Evolutionary conservation across 2,888 invertebrate genomes (phyloP), one percentile per base, ranked within the genome.

Genomic region (Sphaerophoria taeniata): DNA sequence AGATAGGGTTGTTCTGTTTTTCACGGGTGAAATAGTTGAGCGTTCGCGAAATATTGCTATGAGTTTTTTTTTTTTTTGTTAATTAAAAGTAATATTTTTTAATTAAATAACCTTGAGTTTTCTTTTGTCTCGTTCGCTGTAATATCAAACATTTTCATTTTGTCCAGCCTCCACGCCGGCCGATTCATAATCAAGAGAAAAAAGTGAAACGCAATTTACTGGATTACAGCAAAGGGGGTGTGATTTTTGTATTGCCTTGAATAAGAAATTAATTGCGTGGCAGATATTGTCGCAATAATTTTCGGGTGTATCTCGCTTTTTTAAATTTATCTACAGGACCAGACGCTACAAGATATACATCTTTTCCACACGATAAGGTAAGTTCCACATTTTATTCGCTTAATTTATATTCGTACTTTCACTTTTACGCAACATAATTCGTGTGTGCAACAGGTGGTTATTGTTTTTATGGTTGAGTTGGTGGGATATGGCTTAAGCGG

Each of bases 351-450:
- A 16, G 9, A 36, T 33, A 34, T 24, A 24, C 9, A 11, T 45
- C 9, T 33, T 24, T 65, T 49, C 60, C 65, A 65, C 12, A 33
- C 56, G 14, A 76, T 70, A 76, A 81, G 81, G 81, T 81, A 55
- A 81, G 81, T 5, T n/a, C 6, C 6, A 43, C 43, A 43, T 12
- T 65, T 39, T 39, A 51, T 24, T 39, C 53, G 39, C 12, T n/a
- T 31, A 39, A 43, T 12, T 47, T 43, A 43, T 12, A 43, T 43
- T 12, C 9, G 9, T 43, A 43, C 43, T 43, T 43, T 0, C 3
- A 43, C 9, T 12, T 43, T 43, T 6, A 43, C 4, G 9, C 43
- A 43, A 43, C 12, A 12, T 12, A 9, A 43, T 7, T 4, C 43
- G 12, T 9, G 4, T 39, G 31, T 67, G 49, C 67, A 67, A 67